Percentiles rank a stretch among this genome's conserved stretches.
phyloP scores from a whole-genome alignment of 92 coral and sea anemone species.

The Phenganax marumi region DNA sequence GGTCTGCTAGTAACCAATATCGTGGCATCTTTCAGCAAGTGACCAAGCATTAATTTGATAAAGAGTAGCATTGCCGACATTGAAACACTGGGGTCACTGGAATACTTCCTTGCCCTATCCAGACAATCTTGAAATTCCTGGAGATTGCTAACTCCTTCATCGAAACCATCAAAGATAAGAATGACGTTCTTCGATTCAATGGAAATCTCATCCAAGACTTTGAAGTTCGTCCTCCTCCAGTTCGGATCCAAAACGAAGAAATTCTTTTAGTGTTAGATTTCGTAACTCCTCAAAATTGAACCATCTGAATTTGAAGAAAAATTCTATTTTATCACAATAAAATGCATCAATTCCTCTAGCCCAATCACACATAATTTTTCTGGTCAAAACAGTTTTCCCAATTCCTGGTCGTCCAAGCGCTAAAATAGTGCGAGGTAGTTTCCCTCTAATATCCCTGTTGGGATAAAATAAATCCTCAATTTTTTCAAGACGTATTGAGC shows the following conservation, averaged over 20 bases:
- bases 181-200: conserved; percentile 41
- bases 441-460: background rate
- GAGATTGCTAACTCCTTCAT: conserved; percentile 44
- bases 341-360: background rate
- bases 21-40: conserved; percentile 55
- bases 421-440: background rate
- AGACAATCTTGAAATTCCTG: background rate
- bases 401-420: conserved; percentile 63
- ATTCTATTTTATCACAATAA: background rate
- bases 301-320: background rate
- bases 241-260: conserved; percentile 5
- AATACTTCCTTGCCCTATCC: background rate
- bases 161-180: conserved; percentile 65
- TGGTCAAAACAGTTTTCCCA: conserved; percentile 58
- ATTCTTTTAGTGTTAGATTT: conserved; percentile 38
- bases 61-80: conserved; percentile 52
- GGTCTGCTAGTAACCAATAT: conserved; percentile 61
- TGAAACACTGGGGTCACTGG: background rate
- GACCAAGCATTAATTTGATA: conserved; percentile 43
- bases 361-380: conserved; percentile 56
- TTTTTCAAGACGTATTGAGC: conserved; percentile 28
- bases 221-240: background rate
- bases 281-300: background rate
- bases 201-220: background rate
- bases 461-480: conserved; percentile 42